Evolutionary conservation across 2,797 vertebrate species (phyloP), one percentile per base, ranked within the genome.

Genomic region (Poecile montanus): DNA sequence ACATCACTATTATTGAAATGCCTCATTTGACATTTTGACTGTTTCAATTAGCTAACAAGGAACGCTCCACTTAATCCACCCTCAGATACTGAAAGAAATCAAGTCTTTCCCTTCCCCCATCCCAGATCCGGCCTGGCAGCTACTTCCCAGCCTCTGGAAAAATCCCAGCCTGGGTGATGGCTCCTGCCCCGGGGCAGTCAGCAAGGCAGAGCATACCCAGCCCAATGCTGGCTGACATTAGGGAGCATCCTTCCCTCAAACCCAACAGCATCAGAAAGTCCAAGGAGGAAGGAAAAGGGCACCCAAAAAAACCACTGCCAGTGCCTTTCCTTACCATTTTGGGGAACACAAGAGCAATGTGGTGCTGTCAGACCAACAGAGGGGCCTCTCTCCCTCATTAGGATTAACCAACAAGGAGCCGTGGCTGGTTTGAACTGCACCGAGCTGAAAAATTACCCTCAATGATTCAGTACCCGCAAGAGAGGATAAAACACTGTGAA

Each of bases 1-100:
- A 95, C 88, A 94, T 85, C 86, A 80, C 90, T 88, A 85, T 94
- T 96, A 94, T 56, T 91, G 94, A 93, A 97, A 96, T 85, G 86
- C 92, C 70, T 97, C 79, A 70, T 93, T 96, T 97, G 95, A 95
- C 80, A 96, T 91, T 93, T 95, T 96, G 96, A 96, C 93, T 94
- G 95, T 94, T 88, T 96, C 83, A 95, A 78, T 94, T 91, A 97
- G 94, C 67, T 93, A 92, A 97, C 85, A 94, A 93, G 89, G 51
- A 53, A 88, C 16, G 70, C 85, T 95, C 89, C 78, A 75, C 76
- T 92, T 94, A 96, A 96, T 88, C 91, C 93, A 95, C 84, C 84
- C 79, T 92, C 73, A 82, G 65, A 92, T 19, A 38, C 68, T n/a
- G 65, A 68, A 91, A 91, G 54, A 85, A 73, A 83, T 48, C 32